A percentile compares a stretch with the other conserved stretches of the same genome.
Conservation (phyloP, 2,797 vertebrate genomes). For the Helarctos malayanus region DNA sequence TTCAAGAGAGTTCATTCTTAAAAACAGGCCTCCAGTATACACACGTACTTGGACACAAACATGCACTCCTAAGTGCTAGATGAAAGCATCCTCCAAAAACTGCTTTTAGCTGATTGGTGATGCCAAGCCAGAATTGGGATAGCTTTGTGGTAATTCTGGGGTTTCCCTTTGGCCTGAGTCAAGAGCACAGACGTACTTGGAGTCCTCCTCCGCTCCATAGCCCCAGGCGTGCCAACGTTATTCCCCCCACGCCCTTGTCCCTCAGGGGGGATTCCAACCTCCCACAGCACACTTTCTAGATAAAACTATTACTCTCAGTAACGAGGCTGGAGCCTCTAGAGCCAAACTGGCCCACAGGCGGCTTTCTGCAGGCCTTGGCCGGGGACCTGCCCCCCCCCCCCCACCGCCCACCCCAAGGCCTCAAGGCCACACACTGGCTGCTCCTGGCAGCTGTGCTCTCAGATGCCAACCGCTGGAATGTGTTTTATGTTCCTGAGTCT, state of each 20-base stretch:
- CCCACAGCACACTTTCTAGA: constrained; percentile 74
- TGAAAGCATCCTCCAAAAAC: constrained; percentile 25
- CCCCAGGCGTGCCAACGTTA: constrained; percentile 65
- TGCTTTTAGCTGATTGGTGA: constrained; percentile 28
- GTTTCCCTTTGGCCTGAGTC: constrained; percentile 69
- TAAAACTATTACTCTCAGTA: constrained; percentile 79
- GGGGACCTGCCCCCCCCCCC: constrained; percentile 79
- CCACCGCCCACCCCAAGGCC: constrained; percentile 81
- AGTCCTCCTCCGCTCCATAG: constrained; percentile 70
- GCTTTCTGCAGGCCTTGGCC: constrained; percentile 80
- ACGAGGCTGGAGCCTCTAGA: constrained; percentile 33
- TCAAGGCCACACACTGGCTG: constrained; percentile 87
- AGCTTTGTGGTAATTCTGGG: constrained; percentile 67
- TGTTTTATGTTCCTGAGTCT: constrained; percentile 84
- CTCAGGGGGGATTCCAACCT: not conserved
- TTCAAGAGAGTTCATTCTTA: constrained; percentile 53
- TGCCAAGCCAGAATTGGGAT: constrained; percentile 60
- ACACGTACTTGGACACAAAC: not conserved
- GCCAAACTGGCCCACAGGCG: constrained; percentile 75
- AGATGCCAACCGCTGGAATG: constrained; percentile 91
- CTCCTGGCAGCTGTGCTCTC: constrained; percentile 85
- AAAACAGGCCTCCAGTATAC: constrained; percentile 7
- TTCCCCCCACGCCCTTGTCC: not conserved
- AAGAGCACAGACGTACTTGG: constrained; percentile 30
- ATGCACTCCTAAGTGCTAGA: constrained; percentile 2